These are phyloP conservation scores for Girardinichthys multiradiatus DNA, from an alignment of 2,113 vertebrate species.

Conservation along the genomic window DNA sequence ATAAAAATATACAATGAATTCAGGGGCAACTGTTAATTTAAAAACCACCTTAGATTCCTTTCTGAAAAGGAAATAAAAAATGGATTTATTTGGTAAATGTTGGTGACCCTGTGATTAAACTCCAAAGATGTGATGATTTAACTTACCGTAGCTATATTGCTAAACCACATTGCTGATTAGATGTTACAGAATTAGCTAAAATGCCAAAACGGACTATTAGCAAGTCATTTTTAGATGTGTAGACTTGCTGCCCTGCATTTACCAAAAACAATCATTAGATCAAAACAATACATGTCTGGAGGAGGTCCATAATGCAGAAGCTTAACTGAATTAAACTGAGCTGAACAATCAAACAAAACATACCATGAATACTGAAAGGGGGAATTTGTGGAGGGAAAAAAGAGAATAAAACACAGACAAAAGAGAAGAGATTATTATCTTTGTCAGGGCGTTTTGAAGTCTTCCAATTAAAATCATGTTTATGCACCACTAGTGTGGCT, in stretches of 20 bases:
- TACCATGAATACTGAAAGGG: too few relatives aligned
- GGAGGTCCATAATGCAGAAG: not conserved
- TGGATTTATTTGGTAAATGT: not conserved
- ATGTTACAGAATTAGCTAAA: not conserved
- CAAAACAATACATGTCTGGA: not conserved
- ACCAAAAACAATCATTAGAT: not conserved
- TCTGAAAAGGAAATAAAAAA: too few relatives aligned
- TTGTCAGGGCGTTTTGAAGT: not conserved
- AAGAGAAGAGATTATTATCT: not conserved
- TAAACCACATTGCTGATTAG: not conserved
- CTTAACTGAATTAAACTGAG: not conserved
- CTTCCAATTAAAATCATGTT: conserved; percentile 27
- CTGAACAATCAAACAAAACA: not conserved
- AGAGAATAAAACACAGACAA: not conserved
- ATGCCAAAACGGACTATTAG: not conserved
- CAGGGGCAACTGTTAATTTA: too few relatives aligned
- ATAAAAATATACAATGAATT: too few relatives aligned
- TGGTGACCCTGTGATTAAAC: not conserved
- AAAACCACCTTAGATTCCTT: too few relatives aligned
- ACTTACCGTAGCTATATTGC: too few relatives aligned
- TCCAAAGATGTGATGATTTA: not conserved
- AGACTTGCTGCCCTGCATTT: not conserved
- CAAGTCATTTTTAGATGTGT: not conserved
- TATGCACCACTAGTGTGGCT: conserved; percentile 31
- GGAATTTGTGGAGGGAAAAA: not conserved